A percentile compares a stretch with the other conserved stretches of the same genome.
These are phyloP conservation scores for Heliconius cydno DNA, from an alignment of 2,888 invertebrate genomes.

Conservation along the genomic window DNA sequence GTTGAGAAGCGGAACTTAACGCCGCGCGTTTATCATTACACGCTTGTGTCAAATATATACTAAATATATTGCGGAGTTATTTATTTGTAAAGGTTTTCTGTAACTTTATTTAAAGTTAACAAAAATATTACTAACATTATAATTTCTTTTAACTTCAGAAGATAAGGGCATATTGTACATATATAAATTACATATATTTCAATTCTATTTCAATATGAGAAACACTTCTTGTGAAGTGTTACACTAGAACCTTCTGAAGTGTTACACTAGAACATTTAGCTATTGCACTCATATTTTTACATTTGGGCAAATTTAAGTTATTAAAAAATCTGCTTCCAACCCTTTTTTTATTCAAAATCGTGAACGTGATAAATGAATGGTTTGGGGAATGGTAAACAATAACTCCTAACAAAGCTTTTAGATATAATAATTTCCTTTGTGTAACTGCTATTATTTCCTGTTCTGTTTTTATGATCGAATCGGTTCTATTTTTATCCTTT, in stretches of 20 bases:
- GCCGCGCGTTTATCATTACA: too few species aligned
- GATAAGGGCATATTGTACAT: not conserved
- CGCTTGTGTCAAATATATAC: too few species aligned
- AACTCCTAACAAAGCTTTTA: conserved; percentile 17
- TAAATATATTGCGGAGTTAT: not conserved
- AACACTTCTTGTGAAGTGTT: not conserved
- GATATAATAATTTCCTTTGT: conserved; percentile 35
- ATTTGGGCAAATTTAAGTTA: not conserved
- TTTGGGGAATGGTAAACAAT: conserved; percentile 1
- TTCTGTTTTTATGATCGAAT: conserved; percentile 14
- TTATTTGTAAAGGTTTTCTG: not conserved
- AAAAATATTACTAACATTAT: too few species aligned
- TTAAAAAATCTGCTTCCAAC: not conserved
- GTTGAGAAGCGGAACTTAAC: too few species aligned
- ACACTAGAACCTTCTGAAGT: not conserved
- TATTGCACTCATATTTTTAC: not conserved
- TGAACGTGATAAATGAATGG: not conserved
- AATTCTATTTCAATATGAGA: not conserved
- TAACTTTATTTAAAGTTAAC: too few species aligned
- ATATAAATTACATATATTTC: not conserved
- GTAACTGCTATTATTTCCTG: conserved; percentile 26
- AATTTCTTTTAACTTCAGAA: not conserved
- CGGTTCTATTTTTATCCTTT: not conserved
- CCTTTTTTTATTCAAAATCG: not conserved
- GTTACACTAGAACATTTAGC: too few species aligned